phyloP scores from a whole-genome alignment of 1,140 invertebrate genomes.

The Macrosteles quadrilineatus region DNA sequence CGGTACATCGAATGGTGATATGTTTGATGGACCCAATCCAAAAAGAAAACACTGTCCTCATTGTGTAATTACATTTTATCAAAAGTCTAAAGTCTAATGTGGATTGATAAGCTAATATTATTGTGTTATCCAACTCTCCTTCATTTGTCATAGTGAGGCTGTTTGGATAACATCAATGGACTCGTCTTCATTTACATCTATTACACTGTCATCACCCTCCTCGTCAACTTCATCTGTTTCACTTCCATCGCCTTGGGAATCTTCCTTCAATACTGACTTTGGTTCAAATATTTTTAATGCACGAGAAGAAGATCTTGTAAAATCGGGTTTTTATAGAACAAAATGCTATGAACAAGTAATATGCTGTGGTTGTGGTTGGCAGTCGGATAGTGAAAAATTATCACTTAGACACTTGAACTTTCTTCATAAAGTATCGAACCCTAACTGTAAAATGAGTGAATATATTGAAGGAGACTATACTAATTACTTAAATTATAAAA shows the following conservation, averaged over 20 bases:
- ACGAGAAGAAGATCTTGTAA: conserved; percentile 3
- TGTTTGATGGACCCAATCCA: background rate
- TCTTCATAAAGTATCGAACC: background rate
- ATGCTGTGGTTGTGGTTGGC: background rate
- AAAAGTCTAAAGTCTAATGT: background rate
- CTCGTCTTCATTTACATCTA: too few species aligned
- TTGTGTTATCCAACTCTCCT: background rate
- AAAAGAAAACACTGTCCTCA: background rate
- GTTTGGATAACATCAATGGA: too few species aligned
- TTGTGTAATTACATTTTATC: background rate
- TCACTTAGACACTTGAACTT: background rate
- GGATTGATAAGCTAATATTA: background rate
- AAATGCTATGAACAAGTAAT: conserved; percentile 6
- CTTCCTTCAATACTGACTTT: background rate
- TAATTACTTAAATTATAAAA: background rate
- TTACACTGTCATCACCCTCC: too few species aligned
- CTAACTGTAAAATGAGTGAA: background rate
- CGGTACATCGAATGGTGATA: background rate
- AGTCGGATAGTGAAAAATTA: background rate
- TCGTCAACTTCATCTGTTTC: too few species aligned
- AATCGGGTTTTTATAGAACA: conserved; percentile 1
- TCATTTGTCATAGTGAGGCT: too few species aligned
- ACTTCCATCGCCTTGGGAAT: too few species aligned
- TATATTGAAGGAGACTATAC: background rate
- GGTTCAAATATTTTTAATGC: background rate